Base-by-base conservation (phyloP, 2,888 invertebrate species). In the Andrena flavipes region DNA sequence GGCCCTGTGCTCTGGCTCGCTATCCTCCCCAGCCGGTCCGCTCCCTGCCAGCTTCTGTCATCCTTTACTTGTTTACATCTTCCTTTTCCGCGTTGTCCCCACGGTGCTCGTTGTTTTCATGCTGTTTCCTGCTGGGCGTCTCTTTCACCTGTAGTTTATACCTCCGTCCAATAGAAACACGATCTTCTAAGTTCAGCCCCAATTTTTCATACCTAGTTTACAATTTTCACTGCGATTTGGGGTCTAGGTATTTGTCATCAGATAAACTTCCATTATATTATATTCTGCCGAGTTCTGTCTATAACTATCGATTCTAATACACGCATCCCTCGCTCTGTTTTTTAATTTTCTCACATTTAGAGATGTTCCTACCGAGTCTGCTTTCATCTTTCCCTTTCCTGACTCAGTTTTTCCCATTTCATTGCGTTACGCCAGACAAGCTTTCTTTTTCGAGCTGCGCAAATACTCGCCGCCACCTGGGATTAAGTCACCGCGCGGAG, bases 1-100 rank as follows among this genome's bases (percentile, higher is more conserved):
- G 76, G 77, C 64, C 80, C 75, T 77, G 68, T 65, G 64, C 10
- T 75, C 73, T 79, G 69, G 35, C 71, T 59, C 56, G 71, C 63
- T 56, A 30, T 48, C 51, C 82, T 54, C 64, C 64, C 60, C 33
- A 62, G 63, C 49, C 63, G 63, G 23, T 56, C 74, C n/a, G 65
- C 60, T 75, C 65, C 65, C 64, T 60, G 75, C 80, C 75, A 64
- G 30, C 42, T 65, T 62, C 35, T 30, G 42, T 64, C 80, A 69
- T 75, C 74, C 72, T 79, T 80, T 56, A 49, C 72, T 80, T 72
- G 79, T 80, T 80, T 80, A 78, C 80, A 62, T 65, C 67, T 67
- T 26, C 65, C 79, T 72, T 26, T 79, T 62, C 60, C 79, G 51
- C 60, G 51, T 60, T 51, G 51, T 2, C 48, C 26, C 64, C 16